Conservation (phyloP, 2,113 vertebrate genomes). For the Irena cyanogastra region DNA sequence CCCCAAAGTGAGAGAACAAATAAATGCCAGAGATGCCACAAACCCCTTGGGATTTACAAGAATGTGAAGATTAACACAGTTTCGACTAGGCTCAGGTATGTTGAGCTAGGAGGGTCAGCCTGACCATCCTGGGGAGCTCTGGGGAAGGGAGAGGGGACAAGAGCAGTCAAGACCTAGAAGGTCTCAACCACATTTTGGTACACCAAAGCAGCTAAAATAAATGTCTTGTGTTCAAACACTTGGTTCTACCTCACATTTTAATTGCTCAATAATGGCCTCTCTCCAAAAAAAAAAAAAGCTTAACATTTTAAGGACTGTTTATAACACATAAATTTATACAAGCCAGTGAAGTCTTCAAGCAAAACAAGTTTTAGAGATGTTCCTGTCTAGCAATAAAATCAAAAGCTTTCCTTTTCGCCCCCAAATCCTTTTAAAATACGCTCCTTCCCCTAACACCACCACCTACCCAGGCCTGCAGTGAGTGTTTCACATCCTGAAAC, state of each 20-base stretch:
- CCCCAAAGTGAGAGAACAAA: conserved; percentile 61
- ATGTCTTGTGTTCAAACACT: not conserved
- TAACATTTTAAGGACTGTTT: not conserved
- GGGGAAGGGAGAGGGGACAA: not conserved
- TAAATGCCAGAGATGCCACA: conserved; percentile 64
- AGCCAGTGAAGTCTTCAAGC: not conserved
- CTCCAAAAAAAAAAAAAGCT: not conserved
- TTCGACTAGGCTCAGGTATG: conserved; percentile 11
- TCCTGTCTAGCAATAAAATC: not conserved
- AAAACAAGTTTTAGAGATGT: not conserved
- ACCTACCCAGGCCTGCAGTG: not conserved
- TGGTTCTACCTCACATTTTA: not conserved
- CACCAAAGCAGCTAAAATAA: not conserved
- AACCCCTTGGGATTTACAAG: conserved; percentile 51
- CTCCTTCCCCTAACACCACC: not conserved
- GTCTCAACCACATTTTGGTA: not conserved
- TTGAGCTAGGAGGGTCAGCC: not conserved
- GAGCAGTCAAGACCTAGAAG: fast-evolving
- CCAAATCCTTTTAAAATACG: not conserved
- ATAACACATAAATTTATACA: not conserved
- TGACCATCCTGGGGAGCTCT: not conserved
- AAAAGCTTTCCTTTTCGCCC: not conserved
- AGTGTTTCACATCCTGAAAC: not conserved
- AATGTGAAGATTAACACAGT: conserved; percentile 32
- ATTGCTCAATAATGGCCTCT: not conserved